A percentile compares a stretch with the other conserved stretches of the same genome.
phyloP scores from a whole-genome alignment of 2,888 invertebrate genomes.

The Sceliomorpha sp. region DNA sequence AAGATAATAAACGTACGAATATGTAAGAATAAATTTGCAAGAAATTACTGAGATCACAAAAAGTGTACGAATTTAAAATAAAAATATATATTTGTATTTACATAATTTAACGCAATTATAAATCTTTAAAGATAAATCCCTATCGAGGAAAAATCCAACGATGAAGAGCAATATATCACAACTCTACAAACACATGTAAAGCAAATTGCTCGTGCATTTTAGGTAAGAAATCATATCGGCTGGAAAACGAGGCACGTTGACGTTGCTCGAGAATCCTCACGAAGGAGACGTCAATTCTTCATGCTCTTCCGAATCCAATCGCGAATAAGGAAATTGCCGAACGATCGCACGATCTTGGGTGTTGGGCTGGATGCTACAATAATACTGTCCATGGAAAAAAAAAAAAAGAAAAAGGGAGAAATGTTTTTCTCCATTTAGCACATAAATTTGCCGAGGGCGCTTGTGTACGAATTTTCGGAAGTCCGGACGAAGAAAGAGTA shows the following conservation, averaged over 20 bases:
- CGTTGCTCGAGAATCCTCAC: slow-evolving; percentile 1
- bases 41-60: too few species aligned
- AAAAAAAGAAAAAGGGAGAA: slow-evolving; percentile 69
- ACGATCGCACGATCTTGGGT: slow-evolving; percentile 54
- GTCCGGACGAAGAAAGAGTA: slow-evolving; percentile 9
- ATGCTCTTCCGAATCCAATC: slow-evolving; percentile 32
- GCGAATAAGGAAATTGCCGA: slow-evolving; percentile 53
- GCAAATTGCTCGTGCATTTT: too few species aligned
- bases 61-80: too few species aligned
- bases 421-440: slow-evolving; percentile 80
- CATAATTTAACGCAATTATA: too few species aligned
- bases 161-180: too few species aligned
- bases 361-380: slow-evolving; percentile 57
- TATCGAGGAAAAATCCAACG: too few species aligned
- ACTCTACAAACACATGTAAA: too few species aligned
- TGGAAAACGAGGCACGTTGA: slow-evolving; percentile 6
- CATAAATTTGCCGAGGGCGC: slow-evolving; percentile 73
- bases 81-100: too few species aligned
- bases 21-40: too few species aligned
- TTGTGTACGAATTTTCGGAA: slow-evolving; percentile 25
- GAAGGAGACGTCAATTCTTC: slow-evolving; percentile 33
- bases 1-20: too few species aligned
- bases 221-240: slow-evolving; percentile 1
- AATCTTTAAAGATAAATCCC: too few species aligned
- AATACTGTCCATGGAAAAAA: slow-evolving; percentile 23